Base-by-base conservation (phyloP, 2,113 vertebrate species). In the Macquaria ambigua region DNA sequence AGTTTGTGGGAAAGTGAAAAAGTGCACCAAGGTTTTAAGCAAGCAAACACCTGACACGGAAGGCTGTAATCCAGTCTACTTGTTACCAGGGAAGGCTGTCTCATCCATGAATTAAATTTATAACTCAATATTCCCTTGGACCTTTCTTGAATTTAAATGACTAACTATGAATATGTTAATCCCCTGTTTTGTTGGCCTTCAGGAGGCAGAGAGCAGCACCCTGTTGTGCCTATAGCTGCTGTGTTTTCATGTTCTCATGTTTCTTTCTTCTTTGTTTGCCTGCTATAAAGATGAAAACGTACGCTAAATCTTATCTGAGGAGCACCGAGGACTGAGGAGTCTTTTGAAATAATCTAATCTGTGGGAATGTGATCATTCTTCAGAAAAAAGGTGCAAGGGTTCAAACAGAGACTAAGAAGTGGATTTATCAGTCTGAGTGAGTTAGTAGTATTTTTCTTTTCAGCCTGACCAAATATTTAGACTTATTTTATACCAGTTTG, bases 1-100 rank as follows among this genome's bases (percentile, higher is more conserved):
- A 12, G 50, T 76, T 68, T 74, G 77, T 48, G 25, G 12, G 69
- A 86, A 88, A 90, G 81, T 69, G 74, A 80, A 81, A 83, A 87
- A 4, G 66, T 61, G 39, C 55, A 68, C 4, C 37, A 58, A 11
- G 41, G 37, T 50, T 71, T 64, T 21, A 66, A 58, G 37, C 53
- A 74, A 62, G 25, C 28, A 75, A 78, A 78, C 69, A 62, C 53
- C 39, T 37, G 21, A 80, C 34, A n/a, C 69, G 18, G 31, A 79
- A 62, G 28, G 20, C 20, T 68, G 28, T 50, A 55, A 79, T 84
- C 23, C 34, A 48, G 71, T 74, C 43, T 43, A 62, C 8, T 4
- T 8, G 50, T 66, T 56, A 66, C 53, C 15, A 64, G 53, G 37
- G 46, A 71, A 50, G 21, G 21, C 3, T 2, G 25, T 37, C 21